phyloP scores from a whole-genome alignment of 2,888 invertebrate genomes.

The Drepana falcataria region DNA sequence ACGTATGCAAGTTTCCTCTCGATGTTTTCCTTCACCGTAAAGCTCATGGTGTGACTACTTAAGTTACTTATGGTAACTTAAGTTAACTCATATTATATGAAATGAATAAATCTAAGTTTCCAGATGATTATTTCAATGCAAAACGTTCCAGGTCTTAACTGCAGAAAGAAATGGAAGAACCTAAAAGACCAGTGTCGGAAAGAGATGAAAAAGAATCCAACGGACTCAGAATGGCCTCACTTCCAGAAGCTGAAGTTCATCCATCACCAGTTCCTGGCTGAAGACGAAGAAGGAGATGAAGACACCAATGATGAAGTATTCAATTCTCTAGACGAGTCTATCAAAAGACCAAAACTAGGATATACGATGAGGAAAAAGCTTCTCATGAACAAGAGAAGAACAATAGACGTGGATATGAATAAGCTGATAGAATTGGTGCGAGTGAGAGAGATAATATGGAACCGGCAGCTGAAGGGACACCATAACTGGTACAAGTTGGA shows the following conservation, averaged over 20 bases:
- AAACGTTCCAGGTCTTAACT: conserved; percentile 51
- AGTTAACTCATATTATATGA: too few relatives aligned
- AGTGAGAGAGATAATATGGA: conserved; percentile 65
- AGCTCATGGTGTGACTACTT: too few relatives aligned
- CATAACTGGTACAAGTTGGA: conserved; percentile 73
- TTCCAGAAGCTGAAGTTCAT: conserved; percentile 64
- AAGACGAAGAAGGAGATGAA: conserved; percentile 63
- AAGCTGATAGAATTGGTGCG: conserved; percentile 63
- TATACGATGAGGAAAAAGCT: conserved; percentile 69
- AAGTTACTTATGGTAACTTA: too few relatives aligned
- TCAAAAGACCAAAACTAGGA: conserved; percentile 64
- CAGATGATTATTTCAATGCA: too few relatives aligned
- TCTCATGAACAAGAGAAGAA: conserved; percentile 62
- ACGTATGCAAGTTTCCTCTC: too few relatives aligned
- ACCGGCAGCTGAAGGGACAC: conserved; percentile 65
- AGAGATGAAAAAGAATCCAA: conserved; percentile 66
- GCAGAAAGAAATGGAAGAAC: conserved; percentile 73
- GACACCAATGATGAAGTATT: conserved; percentile 61
- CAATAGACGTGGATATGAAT: conserved; percentile 65
- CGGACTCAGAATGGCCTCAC: conserved; percentile 67
- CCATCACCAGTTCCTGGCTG: conserved; percentile 62
- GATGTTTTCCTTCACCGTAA: too few relatives aligned
- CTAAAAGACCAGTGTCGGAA: conserved; percentile 72
- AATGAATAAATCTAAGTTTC: too few relatives aligned
- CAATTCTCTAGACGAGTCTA: conserved; percentile 58